Conservation (phyloP, 1,140 invertebrate species). For the Orussus abietinus region DNA sequence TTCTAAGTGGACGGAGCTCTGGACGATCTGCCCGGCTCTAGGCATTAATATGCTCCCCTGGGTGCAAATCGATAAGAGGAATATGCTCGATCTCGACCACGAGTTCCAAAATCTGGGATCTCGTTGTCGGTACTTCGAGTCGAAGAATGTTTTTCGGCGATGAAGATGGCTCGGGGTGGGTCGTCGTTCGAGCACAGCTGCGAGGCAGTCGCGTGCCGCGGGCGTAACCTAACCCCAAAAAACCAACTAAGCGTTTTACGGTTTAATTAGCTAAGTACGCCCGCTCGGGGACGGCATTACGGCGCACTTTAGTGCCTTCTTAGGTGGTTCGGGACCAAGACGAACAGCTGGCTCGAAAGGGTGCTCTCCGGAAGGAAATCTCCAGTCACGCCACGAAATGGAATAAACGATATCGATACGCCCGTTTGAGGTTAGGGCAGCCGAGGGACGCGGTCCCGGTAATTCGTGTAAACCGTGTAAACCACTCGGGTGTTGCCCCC, state of each 20-base stretch:
- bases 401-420: conserved; percentile 26
- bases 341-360: conserved; percentile 22
- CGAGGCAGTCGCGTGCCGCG: conserved; percentile 13
- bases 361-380: conserved; percentile 26
- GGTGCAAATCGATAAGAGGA: neutral
- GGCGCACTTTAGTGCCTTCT: conserved; percentile 27
- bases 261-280: conserved; percentile 45
- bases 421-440: conserved; percentile 11
- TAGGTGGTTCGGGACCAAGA: neutral
- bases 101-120: too few relatives aligned
- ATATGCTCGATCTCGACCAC: too few relatives aligned
- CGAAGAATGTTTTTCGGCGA: too few relatives aligned
- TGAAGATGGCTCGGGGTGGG: too few relatives aligned
- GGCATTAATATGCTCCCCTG: neutral
- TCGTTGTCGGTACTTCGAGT: too few relatives aligned
- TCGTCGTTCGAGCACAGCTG: neutral
- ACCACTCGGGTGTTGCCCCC: too few relatives aligned
- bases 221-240: conserved; percentile 21
- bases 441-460: too few relatives aligned
- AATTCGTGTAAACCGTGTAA: too few relatives aligned
- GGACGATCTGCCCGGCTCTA: neutral
- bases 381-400: conserved; percentile 29
- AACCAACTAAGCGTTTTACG: conserved; percentile 26
- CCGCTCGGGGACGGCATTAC: conserved; percentile 28
- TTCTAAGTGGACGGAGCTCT: neutral